Evolutionary conservation across 2,797 vertebrate species (phyloP), one percentile per base, ranked within the genome.

Genomic region (Poeciliopsis gracilis): DNA sequence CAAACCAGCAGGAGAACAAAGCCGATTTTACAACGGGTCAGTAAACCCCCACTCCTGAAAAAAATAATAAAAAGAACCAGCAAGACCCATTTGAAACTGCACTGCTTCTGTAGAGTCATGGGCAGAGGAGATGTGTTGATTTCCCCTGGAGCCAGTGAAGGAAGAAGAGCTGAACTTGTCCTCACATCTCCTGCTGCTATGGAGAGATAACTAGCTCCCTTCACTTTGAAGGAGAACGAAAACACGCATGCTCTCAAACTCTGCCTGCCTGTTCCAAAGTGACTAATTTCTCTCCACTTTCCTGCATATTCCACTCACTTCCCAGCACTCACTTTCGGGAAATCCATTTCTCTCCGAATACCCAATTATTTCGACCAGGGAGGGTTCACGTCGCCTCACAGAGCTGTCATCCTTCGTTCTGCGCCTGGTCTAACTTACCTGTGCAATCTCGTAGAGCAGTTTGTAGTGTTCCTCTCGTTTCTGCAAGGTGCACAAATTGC

Each of bases 391-490:
- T 53, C 61, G 33, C n/a, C 12, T 4, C 15, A 45, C 69, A 70
- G 23, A 41, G 38, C 72, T 51, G 76, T 73, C 53, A 38, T 83
- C 16, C 59, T 63, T 46, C 49, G 9, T 53, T 23, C 47, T 67
- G 78, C 41, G 61, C 43, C 16, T 71, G 47, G 43, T 77, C 81
- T 78, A 81, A 81, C 97, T 98, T 95, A 99, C 98, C 97, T 99
- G 98, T 91, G 97, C 97, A 91, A 99, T 97, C 97, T 99, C 98
- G 91, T 99, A 99, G 45, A 99, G 97, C 96, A 99, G 97, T 97
- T 98, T 98, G 96, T 99, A 99, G 95, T 98, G 97, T 90, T 99
- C 98, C 93, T 99, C 98, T 96, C 97, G 96, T 96, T 99, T 99
- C 97, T 98, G 98, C 95, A 99, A 97, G 95, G 97, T 97, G 96